Percentiles rank a stretch among this genome's conserved stretches.
Conservation (phyloP, 2,888 invertebrate species). For the Agonopterix arenella region DNA sequence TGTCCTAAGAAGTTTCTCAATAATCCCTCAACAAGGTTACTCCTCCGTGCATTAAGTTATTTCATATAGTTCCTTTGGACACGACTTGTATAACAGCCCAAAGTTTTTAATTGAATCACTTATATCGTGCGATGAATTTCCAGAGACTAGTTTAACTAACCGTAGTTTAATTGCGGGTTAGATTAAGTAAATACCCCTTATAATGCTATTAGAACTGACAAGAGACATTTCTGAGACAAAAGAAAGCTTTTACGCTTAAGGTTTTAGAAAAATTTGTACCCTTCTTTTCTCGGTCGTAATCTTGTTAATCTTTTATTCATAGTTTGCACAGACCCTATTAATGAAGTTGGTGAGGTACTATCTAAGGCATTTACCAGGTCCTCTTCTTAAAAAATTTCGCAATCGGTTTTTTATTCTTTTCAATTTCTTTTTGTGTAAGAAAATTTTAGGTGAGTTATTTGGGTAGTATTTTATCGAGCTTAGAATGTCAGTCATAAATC, state of each 20-base stretch:
- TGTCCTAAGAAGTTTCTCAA: too few species aligned
- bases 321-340: not conserved
- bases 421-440: not conserved
- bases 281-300: constrained; percentile 1
- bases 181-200: too few species aligned
- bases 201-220: too few species aligned
- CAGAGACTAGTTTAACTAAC: too few species aligned
- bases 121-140: too few species aligned
- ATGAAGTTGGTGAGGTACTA: not conserved
- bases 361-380: not conserved
- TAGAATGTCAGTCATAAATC: constrained; percentile 7
- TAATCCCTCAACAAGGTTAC: too few species aligned
- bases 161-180: too few species aligned
- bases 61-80: too few species aligned
- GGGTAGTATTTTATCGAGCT: not conserved
- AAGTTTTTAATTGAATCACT: too few species aligned
- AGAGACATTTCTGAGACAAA: not conserved
- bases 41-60: too few species aligned
- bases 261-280: constrained; percentile 1
- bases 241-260: constrained; percentile 2
- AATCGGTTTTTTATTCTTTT: not conserved
- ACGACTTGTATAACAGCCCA: too few species aligned
- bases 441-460: not conserved
- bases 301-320: constrained; percentile 5
- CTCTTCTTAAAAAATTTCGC: not conserved